Conservation (phyloP, 2,888 invertebrate species). For the Aricia artaxerxes region DNA sequence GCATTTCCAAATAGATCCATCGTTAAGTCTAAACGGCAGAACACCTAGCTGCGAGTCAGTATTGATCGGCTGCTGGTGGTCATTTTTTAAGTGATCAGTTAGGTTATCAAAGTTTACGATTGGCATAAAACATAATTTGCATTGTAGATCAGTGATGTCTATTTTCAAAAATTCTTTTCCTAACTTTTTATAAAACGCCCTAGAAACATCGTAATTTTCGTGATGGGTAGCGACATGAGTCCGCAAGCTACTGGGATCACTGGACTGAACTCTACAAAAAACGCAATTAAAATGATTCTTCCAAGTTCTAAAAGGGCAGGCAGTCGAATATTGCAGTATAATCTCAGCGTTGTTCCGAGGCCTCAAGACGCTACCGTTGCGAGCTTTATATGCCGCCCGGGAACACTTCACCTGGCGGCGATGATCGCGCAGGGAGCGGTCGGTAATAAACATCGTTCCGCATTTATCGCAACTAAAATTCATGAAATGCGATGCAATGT, state of each 20-base stretch:
- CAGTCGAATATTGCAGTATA: conserved; percentile 69
- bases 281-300: conserved; percentile 72
- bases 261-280: conserved; percentile 69
- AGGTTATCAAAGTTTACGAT: conserved; percentile 61
- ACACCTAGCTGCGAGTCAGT: conserved; percentile 68
- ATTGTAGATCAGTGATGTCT: conserved; percentile 70
- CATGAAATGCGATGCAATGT: conserved; percentile 69
- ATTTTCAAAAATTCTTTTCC: conserved; percentile 71
- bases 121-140: conserved; percentile 66
- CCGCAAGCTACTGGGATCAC: conserved; percentile 62
- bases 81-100: conserved; percentile 64
- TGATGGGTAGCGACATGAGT: conserved; percentile 63
- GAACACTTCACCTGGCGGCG: conserved; percentile 70
- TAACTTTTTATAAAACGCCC: conserved; percentile 71
- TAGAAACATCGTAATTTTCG: conserved; percentile 64
- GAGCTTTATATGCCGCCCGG: conserved; percentile 65
- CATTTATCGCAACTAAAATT: conserved; percentile 70
- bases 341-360: conserved; percentile 70
- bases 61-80: conserved; percentile 66
- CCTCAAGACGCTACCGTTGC: conserved; percentile 63
- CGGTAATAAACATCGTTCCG: conserved; percentile 67
- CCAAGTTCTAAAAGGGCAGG: conserved; percentile 71
- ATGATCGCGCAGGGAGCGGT: conserved; percentile 66
- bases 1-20: conserved; percentile 70
- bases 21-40: conserved; percentile 64